phyloP scores from a whole-genome alignment of 2,797 vertebrate genomes.

The Clangula hyemalis region DNA sequence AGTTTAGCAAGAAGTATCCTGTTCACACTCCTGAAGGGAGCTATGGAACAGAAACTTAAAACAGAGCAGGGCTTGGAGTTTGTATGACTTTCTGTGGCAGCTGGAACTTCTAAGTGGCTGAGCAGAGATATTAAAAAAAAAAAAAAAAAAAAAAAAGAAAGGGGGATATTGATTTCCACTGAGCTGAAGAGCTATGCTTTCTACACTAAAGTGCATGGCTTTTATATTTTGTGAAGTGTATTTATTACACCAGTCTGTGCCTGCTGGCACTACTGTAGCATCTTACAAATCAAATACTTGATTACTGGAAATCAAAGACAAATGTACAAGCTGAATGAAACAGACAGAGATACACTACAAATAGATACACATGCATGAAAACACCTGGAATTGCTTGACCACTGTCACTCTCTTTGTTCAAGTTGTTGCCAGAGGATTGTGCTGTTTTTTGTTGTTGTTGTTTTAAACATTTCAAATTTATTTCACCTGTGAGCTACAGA shows the following conservation, averaged over 20 bases:
- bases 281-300: slow-evolving; percentile 33
- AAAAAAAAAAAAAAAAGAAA: not conserved
- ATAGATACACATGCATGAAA: not conserved
- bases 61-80: slow-evolving; percentile 27
- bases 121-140: not conserved
- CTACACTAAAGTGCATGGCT: slow-evolving; percentile 3
- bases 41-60: slow-evolving; percentile 13
- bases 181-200: slow-evolving; percentile 1
- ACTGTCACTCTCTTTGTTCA: not conserved
- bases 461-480: not conserved
- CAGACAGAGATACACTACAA: not conserved
- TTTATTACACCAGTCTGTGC: slow-evolving; percentile 24
- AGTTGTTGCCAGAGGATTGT: not conserved
- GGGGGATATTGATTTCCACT: not conserved
- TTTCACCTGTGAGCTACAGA: not conserved
- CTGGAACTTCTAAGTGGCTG: not conserved
- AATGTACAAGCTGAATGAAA: slow-evolving; percentile 27
- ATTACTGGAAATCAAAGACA: not conserved
- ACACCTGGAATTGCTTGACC: slow-evolving; percentile 1
- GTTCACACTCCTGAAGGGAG: not conserved
- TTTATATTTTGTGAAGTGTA: slow-evolving; percentile 34
- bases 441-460: not conserved
- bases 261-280: slow-evolving; percentile 55
- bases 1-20: slow-evolving; percentile 33
- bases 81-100: slow-evolving; percentile 13